A percentile compares a stretch with the other conserved stretches of the same genome.
phyloP scores from a whole-genome alignment of 2,888 invertebrate genomes.

The Andricus quercusramuli region DNA sequence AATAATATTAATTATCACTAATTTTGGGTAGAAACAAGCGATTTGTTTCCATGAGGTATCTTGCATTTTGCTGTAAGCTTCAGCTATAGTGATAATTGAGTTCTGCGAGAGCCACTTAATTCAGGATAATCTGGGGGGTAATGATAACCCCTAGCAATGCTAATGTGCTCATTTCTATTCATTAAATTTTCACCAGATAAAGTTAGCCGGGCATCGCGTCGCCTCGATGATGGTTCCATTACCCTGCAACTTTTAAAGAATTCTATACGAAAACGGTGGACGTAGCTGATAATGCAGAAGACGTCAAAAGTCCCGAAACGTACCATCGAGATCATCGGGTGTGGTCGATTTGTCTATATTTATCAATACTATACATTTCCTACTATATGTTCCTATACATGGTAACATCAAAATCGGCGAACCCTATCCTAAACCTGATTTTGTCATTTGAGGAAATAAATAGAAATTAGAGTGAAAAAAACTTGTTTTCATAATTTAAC shows the following conservation, averaged over 20 bases:
- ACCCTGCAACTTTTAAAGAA: slow-evolving; percentile 15
- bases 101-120: slow-evolving; percentile 10
- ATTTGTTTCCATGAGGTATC: not conserved
- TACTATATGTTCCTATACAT: not conserved
- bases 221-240: slow-evolving; percentile 5
- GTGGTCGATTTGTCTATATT: slow-evolving; percentile 1
- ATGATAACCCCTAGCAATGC: slow-evolving; percentile 7
- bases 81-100: slow-evolving; percentile 21
- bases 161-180: slow-evolving; percentile 37
- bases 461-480: too few species aligned
- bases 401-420: slow-evolving; percentile 9
- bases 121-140: slow-evolving; percentile 25
- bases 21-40: not conserved
- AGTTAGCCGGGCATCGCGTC: not conserved
- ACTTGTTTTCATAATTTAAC: too few species aligned
- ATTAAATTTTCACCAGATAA: slow-evolving; percentile 37
- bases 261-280: slow-evolving; percentile 17
- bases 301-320: slow-evolving; percentile 18
- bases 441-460: too few species aligned
- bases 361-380: not conserved
- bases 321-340: slow-evolving; percentile 7
- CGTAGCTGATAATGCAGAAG: slow-evolving; percentile 4
- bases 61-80: not conserved
- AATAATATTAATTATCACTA: not conserved
- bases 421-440: too few species aligned